A percentile compares a stretch with the other conserved stretches of the same genome.
Conservation (phyloP, 2,888 invertebrate species). For the Andrena bicolor region DNA sequence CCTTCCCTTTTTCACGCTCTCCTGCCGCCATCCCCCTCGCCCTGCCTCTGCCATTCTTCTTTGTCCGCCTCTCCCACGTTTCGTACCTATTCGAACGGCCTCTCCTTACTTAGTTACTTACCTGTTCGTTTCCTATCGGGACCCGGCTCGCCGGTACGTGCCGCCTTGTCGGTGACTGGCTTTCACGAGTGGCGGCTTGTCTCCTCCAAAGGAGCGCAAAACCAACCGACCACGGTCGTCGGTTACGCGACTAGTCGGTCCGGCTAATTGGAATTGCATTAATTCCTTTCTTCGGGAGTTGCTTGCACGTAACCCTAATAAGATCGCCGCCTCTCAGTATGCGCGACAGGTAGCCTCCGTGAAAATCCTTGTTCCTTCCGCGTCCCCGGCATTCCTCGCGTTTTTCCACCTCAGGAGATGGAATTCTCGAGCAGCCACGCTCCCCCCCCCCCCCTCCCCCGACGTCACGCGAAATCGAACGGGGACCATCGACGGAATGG, state of each 20-base stretch:
- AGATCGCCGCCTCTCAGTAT: constrained; percentile 65
- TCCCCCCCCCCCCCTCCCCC: too few relatives aligned
- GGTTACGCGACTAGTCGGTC: constrained; percentile 58
- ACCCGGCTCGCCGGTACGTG: constrained; percentile 56
- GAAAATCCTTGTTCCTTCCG: constrained; percentile 63
- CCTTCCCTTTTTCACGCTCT: constrained; percentile 28
- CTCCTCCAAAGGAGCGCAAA: constrained; percentile 71
- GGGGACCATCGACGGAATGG: not conserved
- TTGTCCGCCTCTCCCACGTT: constrained; percentile 59
- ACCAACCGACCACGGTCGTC: constrained; percentile 58
- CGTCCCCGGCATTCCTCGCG: constrained; percentile 50
- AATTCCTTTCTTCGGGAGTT: constrained; percentile 71
- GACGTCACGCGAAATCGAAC: not conserved
- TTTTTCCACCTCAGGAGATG: constrained; percentile 25
- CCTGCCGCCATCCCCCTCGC: not conserved
- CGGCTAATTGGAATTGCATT: constrained; percentile 78
- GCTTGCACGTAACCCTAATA: constrained; percentile 63
- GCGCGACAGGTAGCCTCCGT: constrained; percentile 61
- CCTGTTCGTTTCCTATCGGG: constrained; percentile 60
- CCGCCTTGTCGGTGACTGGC: constrained; percentile 52
- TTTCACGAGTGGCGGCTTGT: constrained; percentile 66
- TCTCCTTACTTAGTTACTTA: constrained; percentile 72
- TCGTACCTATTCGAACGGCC: constrained; percentile 58
- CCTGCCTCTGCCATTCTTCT: constrained; percentile 34
- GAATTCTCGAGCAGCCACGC: not conserved